Base-by-base conservation (phyloP, 2,113 vertebrate species). In the Forbesichthys papilliferus region DNA sequence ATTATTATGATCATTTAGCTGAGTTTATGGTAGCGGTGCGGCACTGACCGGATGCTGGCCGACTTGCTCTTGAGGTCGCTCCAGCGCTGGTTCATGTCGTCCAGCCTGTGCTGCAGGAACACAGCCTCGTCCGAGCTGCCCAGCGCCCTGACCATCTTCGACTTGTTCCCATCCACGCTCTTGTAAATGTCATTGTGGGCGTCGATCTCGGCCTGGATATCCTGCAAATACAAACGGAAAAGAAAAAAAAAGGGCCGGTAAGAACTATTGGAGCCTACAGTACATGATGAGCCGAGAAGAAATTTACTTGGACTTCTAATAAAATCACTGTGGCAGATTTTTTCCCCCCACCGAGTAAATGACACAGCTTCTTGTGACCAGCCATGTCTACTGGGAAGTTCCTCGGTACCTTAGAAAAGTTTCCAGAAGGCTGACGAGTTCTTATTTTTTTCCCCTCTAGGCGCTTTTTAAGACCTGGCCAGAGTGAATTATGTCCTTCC, bases 51-150 rank as follows among this genome's bases (percentile, higher is more conserved):
- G 86, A 99, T 99, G 75, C 93, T 98, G 63, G 95, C 93, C 0
- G 97, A 98, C 75, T 98, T 99, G 0, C 92, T 85, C 87, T 96
- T 99, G 71, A 99, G 90, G 73, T 99, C 96, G 2, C 94, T 96
- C 98, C 98, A 99, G 54, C 98, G 96, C 51, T 98, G 96, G 91
- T 99, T 99, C 98, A 99, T 99, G 87, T 99, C 96, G 81, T 98
- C 97, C 81, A 99, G 92, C 46, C 96, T 92, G 76, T 98, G 96
- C 57, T 99, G 98, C 58, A 99, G 94, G 69, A 98, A 91, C 57
- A 93, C 92, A 0, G 96, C 95, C 82, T 99, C 98, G 64, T 99
- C 97, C 0, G 98, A 96, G 79, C 93, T 97, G 51, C 98, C 98
- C 87, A 99, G 86, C 11, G 96, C 94, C 87, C 97, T 98, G 75